Conservation (phyloP, 2,888 invertebrate species). For the Ferrisia virgata region DNA sequence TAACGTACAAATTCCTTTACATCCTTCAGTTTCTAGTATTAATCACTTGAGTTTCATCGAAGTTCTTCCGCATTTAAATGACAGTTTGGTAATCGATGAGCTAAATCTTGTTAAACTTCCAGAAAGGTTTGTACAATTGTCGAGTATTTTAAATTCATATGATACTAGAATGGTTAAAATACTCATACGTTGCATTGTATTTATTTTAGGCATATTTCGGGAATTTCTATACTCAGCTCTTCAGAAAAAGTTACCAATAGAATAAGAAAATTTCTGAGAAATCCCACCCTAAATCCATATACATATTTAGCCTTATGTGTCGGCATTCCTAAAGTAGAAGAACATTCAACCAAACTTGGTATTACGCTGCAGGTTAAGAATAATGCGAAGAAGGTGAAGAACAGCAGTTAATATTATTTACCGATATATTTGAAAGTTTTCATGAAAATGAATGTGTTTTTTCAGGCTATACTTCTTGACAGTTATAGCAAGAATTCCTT, state of each 20-base stretch:
- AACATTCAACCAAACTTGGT: not conserved
- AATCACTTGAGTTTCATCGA: conserved; percentile 6
- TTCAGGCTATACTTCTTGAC: not conserved
- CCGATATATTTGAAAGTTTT: not conserved
- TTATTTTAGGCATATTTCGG: conserved; percentile 29
- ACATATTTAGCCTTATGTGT: conserved; percentile 27
- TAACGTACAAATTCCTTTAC: not conserved
- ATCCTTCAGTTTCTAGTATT: not conserved
- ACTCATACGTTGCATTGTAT: not conserved
- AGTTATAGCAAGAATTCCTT: not conserved
- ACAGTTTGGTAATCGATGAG: not conserved
- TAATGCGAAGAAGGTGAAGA: not conserved
- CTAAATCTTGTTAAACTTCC: not conserved
- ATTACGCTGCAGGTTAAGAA: not conserved
- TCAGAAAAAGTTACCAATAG: not conserved
- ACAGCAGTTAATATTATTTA: not conserved
- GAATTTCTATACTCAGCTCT: not conserved
- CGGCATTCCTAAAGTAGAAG: conserved; percentile 14
- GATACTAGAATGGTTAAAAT: not conserved
- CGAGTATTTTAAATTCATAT: not conserved
- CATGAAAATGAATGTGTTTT: not conserved
- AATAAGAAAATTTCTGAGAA: not conserved
- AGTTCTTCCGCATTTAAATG: not conserved
- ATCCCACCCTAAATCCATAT: not conserved
- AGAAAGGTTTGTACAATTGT: conserved; percentile 20